phyloP scores from a whole-genome alignment of 2,113 vertebrate species.

The Cryptotis parvus region DNA sequence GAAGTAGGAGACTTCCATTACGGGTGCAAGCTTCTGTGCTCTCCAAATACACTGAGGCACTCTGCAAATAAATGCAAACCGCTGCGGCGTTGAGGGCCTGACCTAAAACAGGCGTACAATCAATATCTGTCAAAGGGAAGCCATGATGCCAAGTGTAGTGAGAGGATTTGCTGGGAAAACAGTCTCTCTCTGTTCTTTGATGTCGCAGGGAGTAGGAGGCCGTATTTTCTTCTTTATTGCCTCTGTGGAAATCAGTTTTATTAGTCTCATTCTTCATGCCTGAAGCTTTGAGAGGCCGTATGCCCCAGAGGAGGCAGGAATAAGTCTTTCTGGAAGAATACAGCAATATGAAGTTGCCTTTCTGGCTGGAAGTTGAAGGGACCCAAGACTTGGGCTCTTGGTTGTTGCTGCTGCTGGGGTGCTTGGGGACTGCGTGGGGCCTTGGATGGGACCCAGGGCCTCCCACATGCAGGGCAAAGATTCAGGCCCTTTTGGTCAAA shows the following conservation, averaged over 20 bases:
- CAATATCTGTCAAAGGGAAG: slow-evolving; percentile 10
- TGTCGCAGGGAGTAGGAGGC: slow-evolving; percentile 16
- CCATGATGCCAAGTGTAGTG: background rate
- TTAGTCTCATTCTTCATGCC: slow-evolving; percentile 60
- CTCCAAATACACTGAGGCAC: slow-evolving; percentile 3
- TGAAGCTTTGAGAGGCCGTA: background rate
- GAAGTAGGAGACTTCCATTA: background rate
- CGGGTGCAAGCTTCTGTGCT: background rate
- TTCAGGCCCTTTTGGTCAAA: background rate
- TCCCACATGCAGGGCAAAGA: too few species aligned
- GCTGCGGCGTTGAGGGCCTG: background rate
- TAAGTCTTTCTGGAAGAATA: slow-evolving; percentile 26
- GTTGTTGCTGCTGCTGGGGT: too few species aligned
- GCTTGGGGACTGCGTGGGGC: too few species aligned
- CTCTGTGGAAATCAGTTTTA: slow-evolving; percentile 54
- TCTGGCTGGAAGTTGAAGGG: background rate
- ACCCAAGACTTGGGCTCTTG: background rate
- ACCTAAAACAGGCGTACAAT: background rate
- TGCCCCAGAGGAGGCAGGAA: background rate
- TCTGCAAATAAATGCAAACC: background rate
- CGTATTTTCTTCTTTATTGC: slow-evolving; percentile 30
- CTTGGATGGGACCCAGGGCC: too few species aligned
- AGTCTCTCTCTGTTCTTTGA: background rate
- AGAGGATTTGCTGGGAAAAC: background rate
- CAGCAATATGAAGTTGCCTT: background rate